Evolutionary conservation across 2,888 invertebrate genomes (phyloP), one percentile per base, ranked within the genome.

Genomic region (Meteorus cinctellus): DNA sequence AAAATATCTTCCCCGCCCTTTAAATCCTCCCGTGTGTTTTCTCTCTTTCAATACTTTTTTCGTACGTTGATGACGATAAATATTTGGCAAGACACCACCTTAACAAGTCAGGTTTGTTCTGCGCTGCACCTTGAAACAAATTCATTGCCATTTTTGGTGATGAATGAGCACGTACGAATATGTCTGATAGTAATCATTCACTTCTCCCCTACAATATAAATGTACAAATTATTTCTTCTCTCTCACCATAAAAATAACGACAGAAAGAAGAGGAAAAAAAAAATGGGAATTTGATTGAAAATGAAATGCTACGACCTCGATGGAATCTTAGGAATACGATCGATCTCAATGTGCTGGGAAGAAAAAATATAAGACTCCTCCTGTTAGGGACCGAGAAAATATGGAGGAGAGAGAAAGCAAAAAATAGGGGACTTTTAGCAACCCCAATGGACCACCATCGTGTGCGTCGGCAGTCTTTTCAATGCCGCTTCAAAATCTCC

Each of bases 101-200:
- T 72, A 66, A 68, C 66, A 74, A 72, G 19, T 66, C 1, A 19
- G 24, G n/a, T 55, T 55, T n/a, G 55, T 5, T 4, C n/a, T 48
- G 41, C 27, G 62, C 5, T 69, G 67, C 59, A 71, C 59, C 71
- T 68, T 34, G 55, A 73, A 36, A 60, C 31, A 16, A 27, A 65
- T 72, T 51, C 76, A 78, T 77, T 78, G 77, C 79, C 79, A 80
- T 80, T 80, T 78, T 80, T 75, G 78, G 78, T 63, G 73, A 77
- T 74, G 68, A 27, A 48, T 19, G 45, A 41, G 41, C 41, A 6
- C 34, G 8, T 41, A 41, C 41, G 8, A 41, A 45, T 62, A n/a
- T 24, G 19, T 36, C 29, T 34, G 36, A 41, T 70, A 27, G 41
- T 51, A 63, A 60, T 51, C 74, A 67, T 55, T 24, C 48, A 67